Evolutionary conservation across 2,113 vertebrate species (phyloP), one percentile per base, ranked within the genome.

Genomic region (Oreochromis tanganicae): DNA sequence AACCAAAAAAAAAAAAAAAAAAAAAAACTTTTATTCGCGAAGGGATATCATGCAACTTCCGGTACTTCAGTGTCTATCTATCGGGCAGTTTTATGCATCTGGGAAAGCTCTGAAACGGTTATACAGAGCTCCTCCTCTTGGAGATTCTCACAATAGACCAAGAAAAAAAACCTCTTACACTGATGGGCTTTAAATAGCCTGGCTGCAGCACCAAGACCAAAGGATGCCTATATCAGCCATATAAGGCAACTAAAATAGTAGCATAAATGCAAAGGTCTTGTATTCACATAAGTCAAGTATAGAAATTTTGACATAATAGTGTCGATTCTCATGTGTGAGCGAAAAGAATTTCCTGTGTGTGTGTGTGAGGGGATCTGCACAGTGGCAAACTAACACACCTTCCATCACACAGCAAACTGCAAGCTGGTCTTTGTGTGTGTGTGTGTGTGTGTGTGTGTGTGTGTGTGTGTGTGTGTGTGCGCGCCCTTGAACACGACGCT

Each of bases 161-260:
- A 54, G 9, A 9, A 68, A 36, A 21, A 6, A 61, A 36, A 88
- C 32, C 86, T 80, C 38, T 46, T 86, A 56, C 81, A 85, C 81
- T 90, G 86, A 91, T 84, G 81, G 38, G 43, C 83, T 93, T 92
- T 91, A 93, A 95, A 94, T 92, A 93, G 87, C 81, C 46, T 48
- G 36, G 66, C 59, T 84, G 83, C 87, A 84, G 82, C 50, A 73
- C 52, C 19, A 38, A 63, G 38, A 78, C 36, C 41, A 52, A 75
- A 85, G 29, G 34, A 68, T 63, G 38, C 55, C 52, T 68, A 50
- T n/a, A 50, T 21, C 9, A 54, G 19, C 83, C 43, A 55, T 27
- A 66, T 66, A 80, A n/a, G 17, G 19, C 54, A 61, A 29, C 27
- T 41, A 68, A 81, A 87, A 66, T 32, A 55, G 41, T 46, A 19